Evolutionary conservation across 92 coral and sea anemone species (phyloP), one percentile per base, ranked within the genome.

Genomic region (Paragorgia papillata): DNA sequence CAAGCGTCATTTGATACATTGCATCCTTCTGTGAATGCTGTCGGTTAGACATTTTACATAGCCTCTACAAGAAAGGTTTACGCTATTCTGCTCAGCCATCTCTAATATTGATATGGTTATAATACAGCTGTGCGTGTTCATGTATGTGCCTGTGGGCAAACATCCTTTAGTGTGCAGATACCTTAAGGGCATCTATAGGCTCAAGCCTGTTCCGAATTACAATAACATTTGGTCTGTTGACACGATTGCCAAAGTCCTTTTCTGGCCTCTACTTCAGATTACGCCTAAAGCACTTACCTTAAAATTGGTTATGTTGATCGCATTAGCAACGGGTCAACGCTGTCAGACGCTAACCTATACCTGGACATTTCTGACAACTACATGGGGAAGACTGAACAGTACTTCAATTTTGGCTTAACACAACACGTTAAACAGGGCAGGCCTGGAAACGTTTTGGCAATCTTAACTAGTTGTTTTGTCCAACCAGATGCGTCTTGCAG

Each of bases 371-470:
- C 87, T 62, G 85, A 64, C 33, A n/a, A 46, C 3, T 39, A 83
- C 25, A 80, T 80, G 85, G 32, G 31, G 22, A 74, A 27, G 39
- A 79, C 49, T 56, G 33, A 28, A 3, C 34, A n/a, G n/a, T n/a
- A 58, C n/a, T 84, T 67, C 51, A 32, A 15, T 62, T 87, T 87
- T 65, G 71, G 53, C 24, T 56, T 83, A 21, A 79, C 88, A 17
- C 83, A 80, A 41, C 89, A 73, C 33, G 26, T 88, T 34, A 80
- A 88, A 74, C 88, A 88, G 62, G 88, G 84, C 58, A 28, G 71
- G 32, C 88, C 85, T 27, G 91, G 91, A 24, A 74, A 75, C 12
- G 91, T 1, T 87, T 79, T 66, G 83, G 91, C 0, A 78, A 78
- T 43, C 39, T 87, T 0, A 37, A 68, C 84, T 87, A 29, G 70